Percentiles rank a stretch among this genome's conserved stretches.
These are phyloP conservation scores for Ambastaia sidthimunki DNA, from an alignment of 2,797 vertebrate species.

Conservation along the genomic window DNA sequence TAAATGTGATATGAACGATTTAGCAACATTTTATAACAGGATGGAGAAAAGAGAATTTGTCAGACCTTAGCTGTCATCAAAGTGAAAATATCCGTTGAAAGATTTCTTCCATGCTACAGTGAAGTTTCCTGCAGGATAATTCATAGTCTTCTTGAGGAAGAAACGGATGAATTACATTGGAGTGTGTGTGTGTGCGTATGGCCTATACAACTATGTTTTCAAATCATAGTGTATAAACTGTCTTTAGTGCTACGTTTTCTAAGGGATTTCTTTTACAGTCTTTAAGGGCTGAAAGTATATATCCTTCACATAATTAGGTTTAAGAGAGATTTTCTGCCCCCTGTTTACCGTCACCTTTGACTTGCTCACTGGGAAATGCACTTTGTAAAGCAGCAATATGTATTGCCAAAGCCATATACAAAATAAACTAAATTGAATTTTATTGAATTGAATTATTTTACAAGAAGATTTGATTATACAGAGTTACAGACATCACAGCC, in stretches of 20 bases:
- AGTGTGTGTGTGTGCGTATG: background rate
- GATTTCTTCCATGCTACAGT: constrained; percentile 21
- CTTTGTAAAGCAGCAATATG: no score
- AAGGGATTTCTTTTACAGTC: background rate
- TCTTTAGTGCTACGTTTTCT: background rate
- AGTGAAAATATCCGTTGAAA: constrained; percentile 5
- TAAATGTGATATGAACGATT: constrained; percentile 12
- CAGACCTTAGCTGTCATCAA: constrained; percentile 25
- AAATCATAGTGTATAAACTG: background rate
- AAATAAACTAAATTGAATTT: background rate
- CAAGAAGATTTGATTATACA: background rate
- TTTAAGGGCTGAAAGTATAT: background rate
- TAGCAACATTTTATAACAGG: constrained; percentile 31
- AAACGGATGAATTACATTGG: constrained; percentile 2
- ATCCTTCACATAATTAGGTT: background rate
- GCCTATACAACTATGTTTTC: background rate
- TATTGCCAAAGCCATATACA: background rate
- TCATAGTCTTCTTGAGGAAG: constrained; percentile 18
- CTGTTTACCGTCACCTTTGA: background rate
- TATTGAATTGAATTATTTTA: background rate
- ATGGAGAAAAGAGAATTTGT: constrained; percentile 30
- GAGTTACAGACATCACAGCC: background rate
- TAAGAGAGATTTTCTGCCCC: no score
- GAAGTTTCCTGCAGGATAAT: constrained; percentile 13
- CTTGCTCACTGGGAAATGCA: background rate